Evolutionary conservation across 2,797 vertebrate species (phyloP), one percentile per base, ranked within the genome.

Genomic region (Dromococcyx pavoninus): DNA sequence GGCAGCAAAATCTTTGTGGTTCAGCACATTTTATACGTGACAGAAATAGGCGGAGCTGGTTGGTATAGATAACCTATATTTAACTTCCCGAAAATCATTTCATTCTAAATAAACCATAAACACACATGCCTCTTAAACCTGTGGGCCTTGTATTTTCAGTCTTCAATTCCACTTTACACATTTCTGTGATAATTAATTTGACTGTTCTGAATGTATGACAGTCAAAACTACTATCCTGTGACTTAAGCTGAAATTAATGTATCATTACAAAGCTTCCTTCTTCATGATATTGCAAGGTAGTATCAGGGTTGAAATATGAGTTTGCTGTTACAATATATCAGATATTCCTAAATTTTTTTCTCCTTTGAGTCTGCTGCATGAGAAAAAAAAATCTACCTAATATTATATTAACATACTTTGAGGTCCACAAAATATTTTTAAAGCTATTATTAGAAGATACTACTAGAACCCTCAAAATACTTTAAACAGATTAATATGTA

Each of bases 161-260:
- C 53, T 86, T 33, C 54, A 62, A 15, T 90, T 77, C 87, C 84
- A 67, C 32, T 91, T 92, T 87, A 58, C 18, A 60, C 7, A n/a
- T 84, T 67, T 46, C 83, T 85, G 21, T 83, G 62, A 43, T 58
- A 73, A 91, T 91, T 71, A 91, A 78, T 87, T 93, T 91, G 37
- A 37, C 57, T 91, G 17, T 86, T 89, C 37, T 73, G 54, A 93
- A 86, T 28, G 39, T 85, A 67, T 88, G 48, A 61, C 64, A 74
- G 67, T 50, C 86, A 89, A 66, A 93, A 80, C 48, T 73, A 44
- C 23, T 71, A 80, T 76, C 89, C 48, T 66, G 4, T 86, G 46
- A 67, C 24, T 87, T 23, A 74, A 93, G 24, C 35, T 62, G 48
- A 78, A 87, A 22, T 61, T 56, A 24, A 28, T 1, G 1, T 37